phyloP scores from a whole-genome alignment of 2,888 invertebrate genomes.

The Automeris io region DNA sequence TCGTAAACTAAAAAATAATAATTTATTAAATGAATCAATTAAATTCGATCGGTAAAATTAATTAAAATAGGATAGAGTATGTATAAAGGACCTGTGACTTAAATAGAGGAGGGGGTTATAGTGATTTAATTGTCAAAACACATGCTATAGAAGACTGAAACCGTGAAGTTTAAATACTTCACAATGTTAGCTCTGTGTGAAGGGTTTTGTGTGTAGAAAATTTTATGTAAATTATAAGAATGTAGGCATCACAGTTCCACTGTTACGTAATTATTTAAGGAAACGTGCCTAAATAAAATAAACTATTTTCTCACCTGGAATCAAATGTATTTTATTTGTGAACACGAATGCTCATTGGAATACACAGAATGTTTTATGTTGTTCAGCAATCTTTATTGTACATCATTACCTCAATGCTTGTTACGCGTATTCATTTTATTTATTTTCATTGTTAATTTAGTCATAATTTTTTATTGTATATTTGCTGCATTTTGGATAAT shows the following conservation, averaged over 20 bases:
- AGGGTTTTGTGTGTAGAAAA: conserved; percentile 27
- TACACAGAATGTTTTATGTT: too few relatives aligned
- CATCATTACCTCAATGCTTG: conserved; percentile 20
- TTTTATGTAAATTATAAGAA: conserved; percentile 32
- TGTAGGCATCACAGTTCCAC: conserved; percentile 38
- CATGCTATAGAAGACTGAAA: conserved; percentile 59
- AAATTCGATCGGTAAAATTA: not conserved
- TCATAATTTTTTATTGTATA: conserved; percentile 9
- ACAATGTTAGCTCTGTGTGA: conserved; percentile 26
- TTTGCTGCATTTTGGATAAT: conserved; percentile 6
- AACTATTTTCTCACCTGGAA: too few relatives aligned
- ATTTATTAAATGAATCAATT: conserved; percentile 6
- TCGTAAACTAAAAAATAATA: too few relatives aligned
- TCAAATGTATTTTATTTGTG: too few relatives aligned
- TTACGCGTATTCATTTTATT: conserved; percentile 13
- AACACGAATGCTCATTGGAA: too few relatives aligned
- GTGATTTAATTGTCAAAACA: conserved; percentile 40
- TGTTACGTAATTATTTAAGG: conserved; percentile 32
- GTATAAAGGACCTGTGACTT: too few relatives aligned
- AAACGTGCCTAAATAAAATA: conserved; percentile 35
- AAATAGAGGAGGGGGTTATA: too few relatives aligned
- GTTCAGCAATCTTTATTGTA: too few relatives aligned
- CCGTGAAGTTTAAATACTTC: conserved; percentile 33
- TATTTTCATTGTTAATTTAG: conserved; percentile 9
- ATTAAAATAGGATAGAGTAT: not conserved